A percentile compares a stretch with the other conserved stretches of the same genome.
phyloP scores from a whole-genome alignment of 1,140 invertebrate genomes.

The Drosophila bocki region DNA sequence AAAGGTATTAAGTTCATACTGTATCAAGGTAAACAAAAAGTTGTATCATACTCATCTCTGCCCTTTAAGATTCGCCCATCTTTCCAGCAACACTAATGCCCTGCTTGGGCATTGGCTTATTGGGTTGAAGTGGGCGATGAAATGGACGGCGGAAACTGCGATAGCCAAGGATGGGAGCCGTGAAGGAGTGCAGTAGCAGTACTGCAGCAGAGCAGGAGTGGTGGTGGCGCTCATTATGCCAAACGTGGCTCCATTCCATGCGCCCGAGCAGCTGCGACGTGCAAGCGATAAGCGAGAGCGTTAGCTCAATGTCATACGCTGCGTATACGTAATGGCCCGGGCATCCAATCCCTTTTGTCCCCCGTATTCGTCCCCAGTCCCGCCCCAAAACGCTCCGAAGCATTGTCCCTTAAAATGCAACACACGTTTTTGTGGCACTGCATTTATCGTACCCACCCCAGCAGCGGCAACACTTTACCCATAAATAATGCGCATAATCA shows the following conservation, averaged over 20 bases:
- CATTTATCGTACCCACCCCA: slow-evolving; percentile 60
- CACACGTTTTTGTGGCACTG: slow-evolving; percentile 73
- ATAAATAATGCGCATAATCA: slow-evolving; percentile 81
- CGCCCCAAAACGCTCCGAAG: slow-evolving; percentile 1
- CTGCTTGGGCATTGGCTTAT: slow-evolving; percentile 51
- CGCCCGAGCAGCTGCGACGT: slow-evolving; percentile 70
- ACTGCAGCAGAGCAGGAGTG: slow-evolving; percentile 6
- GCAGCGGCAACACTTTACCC: slow-evolving; percentile 30
- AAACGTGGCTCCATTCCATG: slow-evolving; percentile 67
- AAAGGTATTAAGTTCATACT: no score
- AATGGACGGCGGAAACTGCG: slow-evolving; percentile 13
- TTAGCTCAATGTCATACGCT: slow-evolving; percentile 70
- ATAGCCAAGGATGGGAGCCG: background rate
- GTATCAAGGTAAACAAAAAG: background rate
- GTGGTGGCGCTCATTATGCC: slow-evolving; percentile 70
- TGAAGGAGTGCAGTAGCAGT: background rate
- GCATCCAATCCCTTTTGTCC: slow-evolving; percentile 4
- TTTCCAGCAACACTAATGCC: slow-evolving; percentile 46
- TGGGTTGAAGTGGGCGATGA: slow-evolving; percentile 29
- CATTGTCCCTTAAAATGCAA: slow-evolving; percentile 68
- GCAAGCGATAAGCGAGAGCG: slow-evolving; percentile 72
- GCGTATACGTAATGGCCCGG: slow-evolving; percentile 70
- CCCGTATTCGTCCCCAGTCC: background rate
- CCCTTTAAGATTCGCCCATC: background rate
- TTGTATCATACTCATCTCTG: slow-evolving; percentile 23